Base-by-base conservation (phyloP, 2,888 invertebrate genomes). In the Camptogramma bilineatum region DNA sequence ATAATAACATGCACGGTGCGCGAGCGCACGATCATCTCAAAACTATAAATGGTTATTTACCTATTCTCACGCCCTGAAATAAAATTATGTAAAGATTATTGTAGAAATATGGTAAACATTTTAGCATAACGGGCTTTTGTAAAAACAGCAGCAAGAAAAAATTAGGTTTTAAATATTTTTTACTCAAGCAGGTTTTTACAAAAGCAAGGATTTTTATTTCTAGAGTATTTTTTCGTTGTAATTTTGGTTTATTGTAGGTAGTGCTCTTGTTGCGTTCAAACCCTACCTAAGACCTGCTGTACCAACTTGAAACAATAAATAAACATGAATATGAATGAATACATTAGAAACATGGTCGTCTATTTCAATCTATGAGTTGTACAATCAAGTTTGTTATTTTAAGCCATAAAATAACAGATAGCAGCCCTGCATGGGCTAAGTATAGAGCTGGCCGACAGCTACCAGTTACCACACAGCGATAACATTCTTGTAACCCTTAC, bases 401-500 rank as follows among this genome's bases (percentile, higher is more conserved):
- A 34, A 34, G 34, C 3, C 9, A 2, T 39, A 34, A 34, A 3
- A 39, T 39, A 28, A 28, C 3, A 39, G 13, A 39, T 39, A 39
- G 48, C 58, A 59, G 50, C 50, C 52, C 52, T 48, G 44, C 44
- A 13, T 5, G 28, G 42, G 28, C 34, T 52, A 46, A 52, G 55
- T 62, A 48, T 42, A 60, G 59, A n/a, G 2, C 52, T 7, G 21
- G 53, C 34, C 28, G 28, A 7, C 17, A 8, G 16, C 44, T 39
- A 17, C 31, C 52, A 52, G 52, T 56, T 52, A 62, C 52, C 56
- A 52, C 47, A 56, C 39, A 46, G 34, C 62, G 52, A 56, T 56
- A 52, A 62, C 52, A 52, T 62, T 54, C 58, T 63, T 52, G 55
- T 47, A 58, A 44, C 53, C 55, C 52, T 44, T 39, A 47, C 54